Evolutionary conservation across 2,888 invertebrate species (phyloP).

Genomic region (Pandemis heparana): DNA sequence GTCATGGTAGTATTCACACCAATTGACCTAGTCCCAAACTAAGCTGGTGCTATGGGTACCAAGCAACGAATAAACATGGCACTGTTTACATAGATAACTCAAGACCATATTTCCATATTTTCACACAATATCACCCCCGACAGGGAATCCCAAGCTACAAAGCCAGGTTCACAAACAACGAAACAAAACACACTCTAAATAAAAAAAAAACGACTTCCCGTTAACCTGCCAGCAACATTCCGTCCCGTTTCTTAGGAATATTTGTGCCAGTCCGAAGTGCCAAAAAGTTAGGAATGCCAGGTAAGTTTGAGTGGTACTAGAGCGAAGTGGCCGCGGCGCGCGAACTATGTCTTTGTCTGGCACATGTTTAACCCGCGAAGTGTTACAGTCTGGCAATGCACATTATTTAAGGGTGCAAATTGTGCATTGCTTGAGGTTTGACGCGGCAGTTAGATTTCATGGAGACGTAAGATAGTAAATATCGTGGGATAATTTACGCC

Average conservation of each 20-base stretch:
- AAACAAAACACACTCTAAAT: constrained; percentile 19
- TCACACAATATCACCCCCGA: too few relatives aligned
- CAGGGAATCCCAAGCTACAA: background rate
- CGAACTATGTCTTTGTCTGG: constrained; percentile 35
- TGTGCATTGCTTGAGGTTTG: constrained; percentile 18
- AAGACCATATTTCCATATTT: too few relatives aligned
- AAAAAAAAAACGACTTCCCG: constrained; percentile 14
- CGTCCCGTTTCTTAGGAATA: constrained; percentile 38
- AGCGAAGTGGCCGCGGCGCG: constrained; percentile 15
- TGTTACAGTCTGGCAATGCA: constrained; percentile 29
- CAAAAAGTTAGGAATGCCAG: constrained; percentile 42
- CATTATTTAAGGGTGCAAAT: constrained; percentile 30
- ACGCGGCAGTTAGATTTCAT: background rate
- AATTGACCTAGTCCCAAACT: too few relatives aligned
- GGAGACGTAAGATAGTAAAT: background rate
- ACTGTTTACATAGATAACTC: too few relatives aligned
- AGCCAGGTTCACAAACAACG: constrained; percentile 16
- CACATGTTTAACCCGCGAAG: constrained; percentile 28
- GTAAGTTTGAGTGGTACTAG: constrained; percentile 29
- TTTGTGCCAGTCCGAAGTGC: constrained; percentile 42
- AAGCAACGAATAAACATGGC: too few relatives aligned
- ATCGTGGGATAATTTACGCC: too few relatives aligned
- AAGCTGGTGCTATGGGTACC: too few relatives aligned
- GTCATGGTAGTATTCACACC: too few relatives aligned
- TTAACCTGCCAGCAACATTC: constrained; percentile 39